Conservation (phyloP, 1,140 invertebrate species). For the Pseudomyrmex cubaensis region DNA sequence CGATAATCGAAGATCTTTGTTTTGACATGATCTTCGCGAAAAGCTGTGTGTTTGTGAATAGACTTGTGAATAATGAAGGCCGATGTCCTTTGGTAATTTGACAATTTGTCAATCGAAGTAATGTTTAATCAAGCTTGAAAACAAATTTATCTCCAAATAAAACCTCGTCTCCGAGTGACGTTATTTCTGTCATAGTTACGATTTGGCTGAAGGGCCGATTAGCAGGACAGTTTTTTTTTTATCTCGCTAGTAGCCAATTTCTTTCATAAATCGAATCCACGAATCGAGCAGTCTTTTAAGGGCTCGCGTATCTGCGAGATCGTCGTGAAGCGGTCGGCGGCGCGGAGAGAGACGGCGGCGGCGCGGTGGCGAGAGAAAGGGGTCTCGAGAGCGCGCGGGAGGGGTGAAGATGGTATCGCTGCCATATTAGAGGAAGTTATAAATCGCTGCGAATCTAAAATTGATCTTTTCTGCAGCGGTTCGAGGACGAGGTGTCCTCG, state of each 20-base stretch:
- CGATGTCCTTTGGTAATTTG: not conserved
- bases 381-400: conserved; percentile 80
- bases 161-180: no score
- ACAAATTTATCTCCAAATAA: no score
- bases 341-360: conserved; percentile 14
- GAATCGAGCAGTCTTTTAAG: conserved; percentile 54
- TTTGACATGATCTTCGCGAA: not conserved
- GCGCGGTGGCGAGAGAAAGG: conserved; percentile 72
- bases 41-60: not conserved
- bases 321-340: conserved; percentile 28
- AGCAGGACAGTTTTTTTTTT: not conserved
- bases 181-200: not conserved
- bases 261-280: conserved; percentile 52
- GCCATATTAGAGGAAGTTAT: conserved; percentile 86
- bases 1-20: conserved; percentile 8
- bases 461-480: conserved; percentile 84
- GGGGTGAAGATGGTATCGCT: conserved; percentile 78
- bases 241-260: conserved; percentile 28
- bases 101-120: no score
- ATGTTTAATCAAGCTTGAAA: no score
- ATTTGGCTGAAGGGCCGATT: conserved; percentile 25
- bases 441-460: conserved; percentile 85
- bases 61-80: not conserved
- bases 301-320: conserved; percentile 51
- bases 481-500: conserved; percentile 55